phyloP scores from a whole-genome alignment of 37 sponge, comb jelly and placozoan species.

The Spongilla lacustris region DNA sequence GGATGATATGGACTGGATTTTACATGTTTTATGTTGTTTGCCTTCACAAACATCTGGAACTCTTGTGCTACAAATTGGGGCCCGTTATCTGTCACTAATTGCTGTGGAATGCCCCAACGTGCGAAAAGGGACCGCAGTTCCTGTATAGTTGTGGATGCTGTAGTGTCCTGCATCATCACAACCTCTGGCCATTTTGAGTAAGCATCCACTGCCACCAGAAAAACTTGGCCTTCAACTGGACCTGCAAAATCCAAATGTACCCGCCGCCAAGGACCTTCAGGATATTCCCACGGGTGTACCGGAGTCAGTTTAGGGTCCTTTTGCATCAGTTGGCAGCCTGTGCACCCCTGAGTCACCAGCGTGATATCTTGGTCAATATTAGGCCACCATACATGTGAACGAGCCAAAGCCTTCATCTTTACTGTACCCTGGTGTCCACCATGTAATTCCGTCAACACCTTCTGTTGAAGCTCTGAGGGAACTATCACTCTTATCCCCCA shows the following conservation, averaged over 20 bases:
- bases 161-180: background rate
- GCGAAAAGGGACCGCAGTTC: background rate
- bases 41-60: constrained; percentile 8
- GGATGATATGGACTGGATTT: constrained; percentile 19
- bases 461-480: background rate
- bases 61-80: constrained; percentile 35
- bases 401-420: constrained; percentile 18
- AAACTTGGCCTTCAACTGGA: constrained; percentile 11
- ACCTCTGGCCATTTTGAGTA: constrained; percentile 32
- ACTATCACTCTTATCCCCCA: constrained; percentile 9
- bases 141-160: background rate
- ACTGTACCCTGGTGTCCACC: constrained; percentile 14
- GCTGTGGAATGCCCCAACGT: background rate
- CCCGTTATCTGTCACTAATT: constrained; percentile 40
- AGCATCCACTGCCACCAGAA: constrained; percentile 16
- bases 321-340: background rate
- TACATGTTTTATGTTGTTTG: constrained; percentile 31
- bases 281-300: constrained; percentile 14
- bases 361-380: constrained; percentile 4
- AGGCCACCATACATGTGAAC: constrained; percentile 23
- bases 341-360: background rate
- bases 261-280: constrained; percentile 8
- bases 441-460: constrained; percentile 3
- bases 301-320: background rate
- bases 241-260: constrained; percentile 35